Conservation (phyloP, 2,888 invertebrate genomes). For the Netelia fuscicornis region DNA sequence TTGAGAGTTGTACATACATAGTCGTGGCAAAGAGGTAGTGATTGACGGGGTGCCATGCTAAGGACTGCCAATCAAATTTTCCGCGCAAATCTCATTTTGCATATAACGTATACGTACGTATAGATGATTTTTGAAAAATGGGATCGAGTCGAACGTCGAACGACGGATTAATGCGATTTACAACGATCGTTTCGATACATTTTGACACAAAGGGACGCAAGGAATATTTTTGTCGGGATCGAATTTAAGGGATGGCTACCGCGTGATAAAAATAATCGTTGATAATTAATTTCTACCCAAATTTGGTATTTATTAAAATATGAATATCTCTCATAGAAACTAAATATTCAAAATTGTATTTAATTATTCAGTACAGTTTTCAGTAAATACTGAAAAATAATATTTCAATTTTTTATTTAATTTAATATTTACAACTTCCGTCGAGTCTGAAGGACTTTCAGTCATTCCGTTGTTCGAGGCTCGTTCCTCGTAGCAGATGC, state of each 20-base stretch:
- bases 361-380: too few species aligned
- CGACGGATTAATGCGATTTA: constrained; percentile 51
- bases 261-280: too few species aligned
- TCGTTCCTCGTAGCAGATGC: constrained; percentile 72
- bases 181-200: constrained; percentile 41
- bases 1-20: constrained; percentile 18
- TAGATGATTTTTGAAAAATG: neutral
- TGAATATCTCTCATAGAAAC: too few species aligned
- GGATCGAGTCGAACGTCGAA: constrained; percentile 37
- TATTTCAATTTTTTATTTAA: too few species aligned
- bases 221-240: neutral
- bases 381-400: too few species aligned
- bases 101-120: constrained; percentile 20
- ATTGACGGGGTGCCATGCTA: constrained; percentile 74
- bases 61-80: constrained; percentile 77
- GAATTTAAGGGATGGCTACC: neutral
- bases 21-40: constrained; percentile 73
- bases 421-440: constrained; percentile 38
- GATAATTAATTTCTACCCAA: too few species aligned
- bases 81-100: constrained; percentile 71
- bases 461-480: neutral
- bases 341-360: too few species aligned
- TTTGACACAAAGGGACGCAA: neutral
- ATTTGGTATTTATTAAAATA: too few species aligned
- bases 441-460: constrained; percentile 37